Evolutionary conservation across 2,888 invertebrate genomes (phyloP).

Genomic region (Neoaliturus tenellus): DNA sequence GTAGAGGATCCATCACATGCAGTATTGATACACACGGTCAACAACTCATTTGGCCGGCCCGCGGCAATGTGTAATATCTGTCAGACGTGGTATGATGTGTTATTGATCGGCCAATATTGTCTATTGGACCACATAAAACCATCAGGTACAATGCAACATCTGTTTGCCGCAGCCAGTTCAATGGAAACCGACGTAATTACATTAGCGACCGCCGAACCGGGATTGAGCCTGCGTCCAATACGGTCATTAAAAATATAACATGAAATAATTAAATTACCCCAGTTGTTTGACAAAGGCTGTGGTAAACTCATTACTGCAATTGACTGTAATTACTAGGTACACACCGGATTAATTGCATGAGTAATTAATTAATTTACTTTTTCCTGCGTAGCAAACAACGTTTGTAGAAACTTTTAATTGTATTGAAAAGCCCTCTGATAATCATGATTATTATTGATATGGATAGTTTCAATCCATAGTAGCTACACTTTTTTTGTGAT

Average conservation of each 20-base stretch:
- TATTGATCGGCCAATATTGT: conserved; percentile 24
- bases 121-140: conserved; percentile 7
- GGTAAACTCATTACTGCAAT: conserved; percentile 1
- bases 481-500: no score
- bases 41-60: not conserved
- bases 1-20: not conserved
- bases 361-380: conserved; percentile 16
- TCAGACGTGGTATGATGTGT: not conserved
- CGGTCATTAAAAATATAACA: not conserved
- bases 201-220: not conserved
- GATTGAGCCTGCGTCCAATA: not conserved
- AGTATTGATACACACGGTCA: conserved; percentile 14
- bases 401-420: no score
- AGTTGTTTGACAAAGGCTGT: not conserved
- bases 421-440: no score
- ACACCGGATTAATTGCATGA: not conserved
- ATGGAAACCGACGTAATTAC: not conserved
- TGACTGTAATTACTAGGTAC: not conserved
- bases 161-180: not conserved
- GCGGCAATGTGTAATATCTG: not conserved
- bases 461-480: no score
- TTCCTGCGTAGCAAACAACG: conserved; percentile 13
- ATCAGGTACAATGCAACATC: not conserved
- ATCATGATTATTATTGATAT: no score
- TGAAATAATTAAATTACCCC: conserved; percentile 22